Conservation (phyloP, 2,888 invertebrate species). For the Tetramorium bicarinatum region DNA sequence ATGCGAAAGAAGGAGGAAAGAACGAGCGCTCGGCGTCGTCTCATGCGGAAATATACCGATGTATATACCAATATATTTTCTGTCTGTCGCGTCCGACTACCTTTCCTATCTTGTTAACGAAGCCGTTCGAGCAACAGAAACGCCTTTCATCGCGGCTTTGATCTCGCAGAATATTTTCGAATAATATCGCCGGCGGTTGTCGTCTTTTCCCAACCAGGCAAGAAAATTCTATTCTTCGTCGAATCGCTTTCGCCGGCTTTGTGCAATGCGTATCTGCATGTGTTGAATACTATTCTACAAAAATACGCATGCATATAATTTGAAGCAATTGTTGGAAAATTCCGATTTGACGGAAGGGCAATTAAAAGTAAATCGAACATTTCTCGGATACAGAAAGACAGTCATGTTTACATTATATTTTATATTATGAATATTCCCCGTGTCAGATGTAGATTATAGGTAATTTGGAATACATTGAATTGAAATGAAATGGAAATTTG, state of each 20-base stretch:
- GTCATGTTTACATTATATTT: background rate
- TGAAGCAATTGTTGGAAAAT: slow-evolving; percentile 1
- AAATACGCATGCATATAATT: slow-evolving; percentile 46
- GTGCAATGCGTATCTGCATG: slow-evolving; percentile 24
- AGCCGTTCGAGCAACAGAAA: slow-evolving; percentile 74
- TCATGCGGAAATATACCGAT: slow-evolving; percentile 52
- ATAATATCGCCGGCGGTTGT: slow-evolving; percentile 70
- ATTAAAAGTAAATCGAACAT: background rate
- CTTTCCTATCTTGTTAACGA: slow-evolving; percentile 73
- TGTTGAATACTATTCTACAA: slow-evolving; percentile 12
- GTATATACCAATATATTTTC: slow-evolving; percentile 52
- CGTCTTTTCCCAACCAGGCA: slow-evolving; percentile 59
- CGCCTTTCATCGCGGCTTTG: slow-evolving; percentile 75
- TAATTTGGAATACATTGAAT: background rate
- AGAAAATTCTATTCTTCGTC: slow-evolving; percentile 71
- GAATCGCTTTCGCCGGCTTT: slow-evolving; percentile 37
- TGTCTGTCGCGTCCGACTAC: slow-evolving; percentile 42
- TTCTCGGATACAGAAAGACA: slow-evolving; percentile 29
- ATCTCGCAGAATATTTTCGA: slow-evolving; percentile 72
- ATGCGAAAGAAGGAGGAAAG: background rate
- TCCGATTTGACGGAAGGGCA: slow-evolving; percentile 21
- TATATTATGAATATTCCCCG: background rate
- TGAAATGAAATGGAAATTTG: background rate
- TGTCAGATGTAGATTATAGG: background rate
- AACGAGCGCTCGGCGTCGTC: slow-evolving; percentile 34